phyloP scores from a whole-genome alignment of 2,888 invertebrate species.

The Odiellus spinosus region DNA sequence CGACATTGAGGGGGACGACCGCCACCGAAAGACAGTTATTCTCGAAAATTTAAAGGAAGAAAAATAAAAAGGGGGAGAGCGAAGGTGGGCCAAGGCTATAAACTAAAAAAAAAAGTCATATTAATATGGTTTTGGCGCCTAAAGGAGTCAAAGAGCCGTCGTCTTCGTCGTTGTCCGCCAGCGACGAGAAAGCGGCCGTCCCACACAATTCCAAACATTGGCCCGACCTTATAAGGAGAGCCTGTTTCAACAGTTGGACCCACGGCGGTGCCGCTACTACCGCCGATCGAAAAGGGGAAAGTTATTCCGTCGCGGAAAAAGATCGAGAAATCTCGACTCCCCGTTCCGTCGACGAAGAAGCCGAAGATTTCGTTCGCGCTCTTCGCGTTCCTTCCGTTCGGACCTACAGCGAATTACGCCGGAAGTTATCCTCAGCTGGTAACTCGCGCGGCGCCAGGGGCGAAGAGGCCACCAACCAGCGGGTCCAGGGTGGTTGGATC shows the following conservation, averaged over 20 bases:
- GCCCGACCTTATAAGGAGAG: slow-evolving; percentile 1
- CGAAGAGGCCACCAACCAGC: no score
- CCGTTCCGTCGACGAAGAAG: not conserved
- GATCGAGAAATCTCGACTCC: no score
- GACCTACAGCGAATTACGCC: not conserved
- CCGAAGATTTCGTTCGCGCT: not conserved
- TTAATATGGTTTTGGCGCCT: slow-evolving; percentile 5
- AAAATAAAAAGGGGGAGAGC: slow-evolving; percentile 6
- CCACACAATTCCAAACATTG: slow-evolving; percentile 1
- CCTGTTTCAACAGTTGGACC: not conserved
- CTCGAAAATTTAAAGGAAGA: not conserved
- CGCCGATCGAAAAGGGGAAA: no score
- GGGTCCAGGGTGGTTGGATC: slow-evolving; percentile 7
- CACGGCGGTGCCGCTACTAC: not conserved
- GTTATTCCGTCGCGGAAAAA: no score
- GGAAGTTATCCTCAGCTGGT: not conserved
- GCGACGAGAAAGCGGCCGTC: slow-evolving; percentile 7
- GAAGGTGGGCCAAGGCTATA: slow-evolving; percentile 2
- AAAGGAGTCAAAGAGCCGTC: slow-evolving; percentile 1
- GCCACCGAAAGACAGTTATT: not conserved
- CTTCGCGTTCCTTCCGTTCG: not conserved
- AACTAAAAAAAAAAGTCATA: slow-evolving; percentile 5
- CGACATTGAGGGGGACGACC: not conserved
- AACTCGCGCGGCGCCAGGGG: no score
- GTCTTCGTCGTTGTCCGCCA: slow-evolving; percentile 1